Evolutionary conservation across 2,888 invertebrate species (phyloP).

Genomic region (Disparrhopalites patrizii): DNA sequence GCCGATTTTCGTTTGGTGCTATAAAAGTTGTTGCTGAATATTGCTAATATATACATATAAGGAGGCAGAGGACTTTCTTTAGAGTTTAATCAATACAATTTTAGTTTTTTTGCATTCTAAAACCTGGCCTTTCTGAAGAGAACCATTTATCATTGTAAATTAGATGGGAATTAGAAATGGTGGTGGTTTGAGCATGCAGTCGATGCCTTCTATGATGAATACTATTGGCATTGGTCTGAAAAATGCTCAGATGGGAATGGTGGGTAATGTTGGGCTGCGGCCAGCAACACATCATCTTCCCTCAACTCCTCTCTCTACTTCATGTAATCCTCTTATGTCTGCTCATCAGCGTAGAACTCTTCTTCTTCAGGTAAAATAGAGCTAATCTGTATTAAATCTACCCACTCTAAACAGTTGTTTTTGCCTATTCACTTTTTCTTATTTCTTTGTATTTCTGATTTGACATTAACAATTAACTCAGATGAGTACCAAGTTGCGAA

Average conservation of each 20-base stretch:
- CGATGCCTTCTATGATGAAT: slow-evolving; percentile 39
- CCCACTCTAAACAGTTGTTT: too few species aligned
- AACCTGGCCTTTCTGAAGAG: too few species aligned
- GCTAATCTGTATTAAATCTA: slow-evolving; percentile 17
- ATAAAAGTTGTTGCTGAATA: too few species aligned
- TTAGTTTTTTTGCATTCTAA: too few species aligned
- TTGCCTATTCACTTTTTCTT: too few species aligned
- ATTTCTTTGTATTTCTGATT: too few species aligned
- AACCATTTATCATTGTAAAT: slow-evolving; percentile 5
- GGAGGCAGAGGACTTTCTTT: too few species aligned
- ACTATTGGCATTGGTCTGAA: slow-evolving; percentile 42
- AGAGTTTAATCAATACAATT: too few species aligned
- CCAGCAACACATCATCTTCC: slow-evolving; percentile 47
- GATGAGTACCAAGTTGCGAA: too few species aligned
- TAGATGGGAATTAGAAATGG: slow-evolving; percentile 49
- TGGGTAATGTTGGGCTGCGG: slow-evolving; percentile 50
- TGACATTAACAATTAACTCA: too few species aligned
- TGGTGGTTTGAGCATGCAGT: slow-evolving; percentile 43
- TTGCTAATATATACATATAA: too few species aligned
- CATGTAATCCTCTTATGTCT: slow-evolving; percentile 49
- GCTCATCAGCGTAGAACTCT: slow-evolving; percentile 66
- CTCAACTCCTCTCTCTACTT: slow-evolving; percentile 43
- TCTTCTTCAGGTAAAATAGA: slow-evolving; percentile 74
- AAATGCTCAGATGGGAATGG: slow-evolving; percentile 41
- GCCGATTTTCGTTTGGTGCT: too few species aligned